A percentile compares a stretch with the other conserved stretches of the same genome.
These are phyloP conservation scores for Busseola fusca DNA, from an alignment of 2,888 invertebrate species.

Conservation along the genomic window DNA sequence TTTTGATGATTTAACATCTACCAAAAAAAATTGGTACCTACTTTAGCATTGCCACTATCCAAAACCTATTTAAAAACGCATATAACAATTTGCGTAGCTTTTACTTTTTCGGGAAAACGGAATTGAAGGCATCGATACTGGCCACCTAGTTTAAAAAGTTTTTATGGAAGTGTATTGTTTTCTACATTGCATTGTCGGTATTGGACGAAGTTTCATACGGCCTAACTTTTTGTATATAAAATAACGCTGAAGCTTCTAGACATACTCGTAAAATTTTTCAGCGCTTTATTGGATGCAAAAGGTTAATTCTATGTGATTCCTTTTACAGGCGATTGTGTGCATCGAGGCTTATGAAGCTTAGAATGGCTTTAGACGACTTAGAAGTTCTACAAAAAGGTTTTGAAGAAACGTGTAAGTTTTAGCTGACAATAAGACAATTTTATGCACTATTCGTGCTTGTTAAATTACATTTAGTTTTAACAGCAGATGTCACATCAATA, in stretches of 20 bases:
- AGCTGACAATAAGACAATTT: not conserved
- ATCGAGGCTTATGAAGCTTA: not conserved
- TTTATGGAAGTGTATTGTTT: not conserved
- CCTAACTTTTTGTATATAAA: not conserved
- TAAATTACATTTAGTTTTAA: not conserved
- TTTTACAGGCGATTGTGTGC: constrained; percentile 4
- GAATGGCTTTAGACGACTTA: not conserved
- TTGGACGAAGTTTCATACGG: constrained; percentile 10
- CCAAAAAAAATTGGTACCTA: too few species aligned
- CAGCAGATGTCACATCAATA: too few species aligned
- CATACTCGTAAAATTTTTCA: constrained; percentile 2
- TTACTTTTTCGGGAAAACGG: constrained; percentile 21
- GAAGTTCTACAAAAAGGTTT: not conserved
- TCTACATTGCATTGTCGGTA: not conserved
- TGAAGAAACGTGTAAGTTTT: constrained; percentile 9
- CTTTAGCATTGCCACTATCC: too few species aligned
- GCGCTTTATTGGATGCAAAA: constrained; percentile 6
- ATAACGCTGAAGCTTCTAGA: not conserved
- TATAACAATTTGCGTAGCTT: not conserved
- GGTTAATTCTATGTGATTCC: not conserved
- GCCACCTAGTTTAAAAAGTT: constrained; percentile 19
- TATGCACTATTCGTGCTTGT: not conserved
- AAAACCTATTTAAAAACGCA: not conserved
- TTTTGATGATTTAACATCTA: too few species aligned
- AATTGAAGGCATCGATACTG: constrained; percentile 28